phyloP scores from a whole-genome alignment of 2,113 vertebrate species.

The Pionites leucogaster region DNA sequence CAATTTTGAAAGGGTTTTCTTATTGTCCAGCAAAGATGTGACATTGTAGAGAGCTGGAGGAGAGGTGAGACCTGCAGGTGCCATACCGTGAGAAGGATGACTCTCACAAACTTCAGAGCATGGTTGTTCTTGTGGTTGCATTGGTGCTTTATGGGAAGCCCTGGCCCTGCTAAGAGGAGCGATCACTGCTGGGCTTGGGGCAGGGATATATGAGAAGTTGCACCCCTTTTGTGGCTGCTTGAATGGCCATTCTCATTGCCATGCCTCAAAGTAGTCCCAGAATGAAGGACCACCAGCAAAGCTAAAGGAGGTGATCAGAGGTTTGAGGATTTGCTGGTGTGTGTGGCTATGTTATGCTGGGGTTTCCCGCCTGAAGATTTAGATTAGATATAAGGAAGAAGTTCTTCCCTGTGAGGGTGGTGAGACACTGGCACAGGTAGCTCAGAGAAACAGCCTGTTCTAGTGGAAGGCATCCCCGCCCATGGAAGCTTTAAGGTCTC shows the following conservation, averaged over 20 bases:
- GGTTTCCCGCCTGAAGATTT: neutral
- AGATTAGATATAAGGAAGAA: neutral
- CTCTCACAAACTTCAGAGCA: neutral
- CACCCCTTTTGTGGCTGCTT: neutral
- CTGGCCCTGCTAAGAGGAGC: neutral
- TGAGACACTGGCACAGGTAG: neutral
- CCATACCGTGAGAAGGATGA: neutral
- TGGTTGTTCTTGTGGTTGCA: neutral
- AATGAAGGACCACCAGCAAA: neutral
- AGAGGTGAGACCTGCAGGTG: neutral
- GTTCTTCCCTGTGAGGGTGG: neutral
- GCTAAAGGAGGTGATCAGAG: neutral
- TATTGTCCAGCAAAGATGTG: neutral
- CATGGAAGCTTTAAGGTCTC: neutral
- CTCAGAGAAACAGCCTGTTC: neutral
- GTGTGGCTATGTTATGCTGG: neutral
- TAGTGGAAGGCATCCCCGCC: neutral
- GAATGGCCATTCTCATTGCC: neutral
- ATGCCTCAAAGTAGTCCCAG: neutral
- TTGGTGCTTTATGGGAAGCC: neutral
- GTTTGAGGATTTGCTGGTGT: neutral
- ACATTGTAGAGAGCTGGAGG: neutral
- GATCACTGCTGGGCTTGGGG: neutral
- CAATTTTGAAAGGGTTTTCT: constrained; percentile 9
- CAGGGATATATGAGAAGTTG: neutral